Percentiles rank a stretch among this genome's conserved stretches.
Conservation (phyloP, 64 coral and sea anemone genomes). For the Montipora sp. region DNA sequence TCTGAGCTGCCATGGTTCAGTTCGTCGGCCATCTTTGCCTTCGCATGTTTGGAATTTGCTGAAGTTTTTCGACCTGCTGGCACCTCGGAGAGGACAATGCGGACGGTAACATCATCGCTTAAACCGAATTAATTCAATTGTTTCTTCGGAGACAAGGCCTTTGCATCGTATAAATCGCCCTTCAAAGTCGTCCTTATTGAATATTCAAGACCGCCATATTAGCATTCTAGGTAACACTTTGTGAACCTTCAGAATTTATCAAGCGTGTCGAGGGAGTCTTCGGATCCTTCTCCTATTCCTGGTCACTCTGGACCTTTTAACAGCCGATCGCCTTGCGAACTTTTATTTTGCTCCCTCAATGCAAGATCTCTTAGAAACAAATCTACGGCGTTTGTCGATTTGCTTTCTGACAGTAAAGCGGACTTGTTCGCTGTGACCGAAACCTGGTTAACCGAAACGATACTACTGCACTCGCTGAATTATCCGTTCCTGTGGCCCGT, state of each 20-base stretch:
- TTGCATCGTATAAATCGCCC: neutral
- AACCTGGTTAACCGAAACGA: conserved; percentile 25
- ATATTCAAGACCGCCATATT: neutral
- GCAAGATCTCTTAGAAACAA: conserved; percentile 47
- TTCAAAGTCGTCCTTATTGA: neutral
- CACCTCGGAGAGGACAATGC: no score
- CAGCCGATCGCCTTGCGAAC: neutral
- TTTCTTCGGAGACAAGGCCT: no score
- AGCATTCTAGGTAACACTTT: neutral
- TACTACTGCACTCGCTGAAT: neutral
- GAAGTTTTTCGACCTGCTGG: no score
- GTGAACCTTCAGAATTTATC: neutral
- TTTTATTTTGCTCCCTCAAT: conserved; percentile 36
- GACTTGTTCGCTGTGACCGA: conserved; percentile 28
- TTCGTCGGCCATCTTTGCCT: no score
- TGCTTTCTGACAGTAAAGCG: neutral
- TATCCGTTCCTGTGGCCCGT: neutral
- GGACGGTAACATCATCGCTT: no score
- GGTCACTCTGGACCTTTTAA: neutral
- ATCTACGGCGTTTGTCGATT: conserved; percentile 35
- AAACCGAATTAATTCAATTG: no score
- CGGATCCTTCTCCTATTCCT: neutral
- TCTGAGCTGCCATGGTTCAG: no score
- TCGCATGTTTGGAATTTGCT: no score
- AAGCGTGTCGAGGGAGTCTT: neutral